Conservation (phyloP, 2,797 vertebrate genomes). For the Cuniculus paca region DNA sequence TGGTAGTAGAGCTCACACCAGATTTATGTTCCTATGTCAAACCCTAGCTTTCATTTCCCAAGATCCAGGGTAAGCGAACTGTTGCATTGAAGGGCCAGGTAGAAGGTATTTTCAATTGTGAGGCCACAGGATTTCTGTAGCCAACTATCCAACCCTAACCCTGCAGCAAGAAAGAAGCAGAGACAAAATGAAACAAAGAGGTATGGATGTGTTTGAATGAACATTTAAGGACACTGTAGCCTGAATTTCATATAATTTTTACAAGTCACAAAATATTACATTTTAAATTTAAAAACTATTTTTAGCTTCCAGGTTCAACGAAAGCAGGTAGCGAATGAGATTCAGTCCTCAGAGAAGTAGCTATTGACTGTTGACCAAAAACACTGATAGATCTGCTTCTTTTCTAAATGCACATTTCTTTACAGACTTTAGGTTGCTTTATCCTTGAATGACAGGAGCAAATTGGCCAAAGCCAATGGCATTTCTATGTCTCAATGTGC, state of each 20-base stretch:
- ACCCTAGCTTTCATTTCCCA: not conserved
- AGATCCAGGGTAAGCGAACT: not conserved
- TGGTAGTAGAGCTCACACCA: not conserved
- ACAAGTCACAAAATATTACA: not conserved
- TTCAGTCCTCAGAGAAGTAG: not conserved
- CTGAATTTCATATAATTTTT: not conserved
- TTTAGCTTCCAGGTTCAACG: not conserved
- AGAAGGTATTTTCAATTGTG: not conserved
- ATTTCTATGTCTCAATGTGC: not conserved
- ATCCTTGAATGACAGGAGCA: not conserved
- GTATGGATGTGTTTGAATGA: not conserved
- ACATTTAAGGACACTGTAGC: not conserved
- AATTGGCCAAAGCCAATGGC: not conserved
- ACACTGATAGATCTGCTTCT: not conserved
- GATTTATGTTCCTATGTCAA: not conserved
- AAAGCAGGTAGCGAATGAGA: not conserved
- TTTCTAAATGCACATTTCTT: not conserved
- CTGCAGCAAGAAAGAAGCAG: not conserved
- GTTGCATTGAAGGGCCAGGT: not conserved
- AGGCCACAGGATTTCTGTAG: not conserved
- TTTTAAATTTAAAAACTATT: not conserved
- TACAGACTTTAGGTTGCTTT: not conserved
- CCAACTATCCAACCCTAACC: not conserved
- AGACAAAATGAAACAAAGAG: not conserved
- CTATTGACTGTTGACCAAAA: not conserved